Conservation (phyloP, 2,888 invertebrate genomes). For the Scelioninae gen. 2 region DNA sequence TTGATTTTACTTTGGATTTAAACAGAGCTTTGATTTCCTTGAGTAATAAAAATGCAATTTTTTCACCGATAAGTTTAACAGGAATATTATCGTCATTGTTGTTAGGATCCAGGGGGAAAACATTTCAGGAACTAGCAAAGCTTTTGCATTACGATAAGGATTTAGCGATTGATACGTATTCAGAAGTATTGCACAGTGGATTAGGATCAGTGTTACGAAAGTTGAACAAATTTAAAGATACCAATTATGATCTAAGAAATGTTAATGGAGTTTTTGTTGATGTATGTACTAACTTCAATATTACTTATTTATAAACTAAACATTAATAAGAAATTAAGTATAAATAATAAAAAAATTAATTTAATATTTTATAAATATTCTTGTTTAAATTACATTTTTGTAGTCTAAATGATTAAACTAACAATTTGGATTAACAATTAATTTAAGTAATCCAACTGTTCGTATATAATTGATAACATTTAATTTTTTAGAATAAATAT, state of each 20-base stretch:
- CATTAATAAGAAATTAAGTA: not conserved
- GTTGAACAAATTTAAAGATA: not conserved
- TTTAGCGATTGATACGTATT: constrained; percentile 33
- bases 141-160: constrained; percentile 18
- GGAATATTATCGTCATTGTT: constrained; percentile 4
- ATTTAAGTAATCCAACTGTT: no score
- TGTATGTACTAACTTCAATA: not conserved
- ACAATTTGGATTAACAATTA: no score
- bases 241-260: constrained; percentile 1
- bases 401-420: no score
- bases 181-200: constrained; percentile 17
- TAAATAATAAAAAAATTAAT: no score
- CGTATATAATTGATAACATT: no score
- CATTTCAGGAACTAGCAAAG: constrained; percentile 19
- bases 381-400: no score
- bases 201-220: constrained; percentile 6
- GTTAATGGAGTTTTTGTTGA: constrained; percentile 20
- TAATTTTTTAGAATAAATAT: constrained; percentile 7
- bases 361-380: no score
- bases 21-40: constrained; percentile 5
- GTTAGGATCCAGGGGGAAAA: constrained; percentile 17
- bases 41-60: not conserved
- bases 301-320: not conserved
- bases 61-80: constrained; percentile 30
- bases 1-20: constrained; percentile 17